Evolutionary conservation across 2,113 vertebrate species (phyloP), one percentile per base, ranked within the genome.

Genomic region (Turdus rufiventris): DNA sequence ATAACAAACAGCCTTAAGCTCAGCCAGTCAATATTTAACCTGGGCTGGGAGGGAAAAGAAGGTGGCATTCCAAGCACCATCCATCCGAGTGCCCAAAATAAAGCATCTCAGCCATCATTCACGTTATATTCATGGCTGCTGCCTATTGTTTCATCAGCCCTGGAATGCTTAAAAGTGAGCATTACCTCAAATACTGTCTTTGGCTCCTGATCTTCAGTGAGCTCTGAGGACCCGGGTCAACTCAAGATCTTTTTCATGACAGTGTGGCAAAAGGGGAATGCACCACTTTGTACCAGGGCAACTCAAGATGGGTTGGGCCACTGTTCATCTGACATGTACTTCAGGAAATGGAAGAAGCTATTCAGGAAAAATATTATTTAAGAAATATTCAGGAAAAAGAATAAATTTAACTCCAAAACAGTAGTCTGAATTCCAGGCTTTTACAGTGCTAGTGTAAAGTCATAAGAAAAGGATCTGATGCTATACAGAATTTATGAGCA

Each of bases 401-500:
- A 70, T 53, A 84, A 87, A 81, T 72, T 31, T 6, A 85, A 88
- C 13, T 78, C 62, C 51, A 91, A 88, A 92, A 91, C 67, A 94
- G 76, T 38, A 86, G 87, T 84, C 72, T 3, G 0, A 79, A 50
- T 65, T 87, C 56, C 2, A 19, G 47, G 51, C 24, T 90, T 68
- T 92, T 66, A 81, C 77, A 89, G 38, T 42, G 50, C 43, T 89
- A 74, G 45, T 58, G 48, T 93, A 5, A 91, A 89, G 31, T 72
- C 50, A 90, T n/a, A 95, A 31, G 60, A 91, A 75, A 65, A 74
- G 74, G 58, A 68, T 86, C 71, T 95, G 91, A 94, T 91, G 70
- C 88, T 73, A 56, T 29, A 60, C 6, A 88, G 85, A 95, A 95
- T 94, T 92, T 92, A 94, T 91, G 85, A 91, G 60, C 33, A 16